Conservation (phyloP, 2,113 vertebrate species). For the Bombycilla garrulus region DNA sequence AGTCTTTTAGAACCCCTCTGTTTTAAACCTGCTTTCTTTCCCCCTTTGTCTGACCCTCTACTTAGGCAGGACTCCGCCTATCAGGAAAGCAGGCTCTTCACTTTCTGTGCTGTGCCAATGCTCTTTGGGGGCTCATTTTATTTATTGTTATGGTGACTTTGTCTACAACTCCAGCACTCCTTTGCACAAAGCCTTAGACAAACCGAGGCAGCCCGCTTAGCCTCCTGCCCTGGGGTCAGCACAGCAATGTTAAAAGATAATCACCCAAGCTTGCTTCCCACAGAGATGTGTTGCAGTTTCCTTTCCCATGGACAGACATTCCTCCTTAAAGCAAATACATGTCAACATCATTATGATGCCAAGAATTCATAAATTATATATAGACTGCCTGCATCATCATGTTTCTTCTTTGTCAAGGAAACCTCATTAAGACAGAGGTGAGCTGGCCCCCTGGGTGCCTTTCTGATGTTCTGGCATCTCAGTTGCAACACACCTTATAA, state of each 20-base stretch:
- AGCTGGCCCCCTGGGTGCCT: not conserved
- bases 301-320: not conserved
- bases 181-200: not conserved
- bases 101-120: not conserved
- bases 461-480: conserved; percentile 13
- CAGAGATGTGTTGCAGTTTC: not conserved
- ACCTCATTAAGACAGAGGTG: not conserved
- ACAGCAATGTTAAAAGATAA: not conserved
- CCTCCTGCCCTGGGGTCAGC: accelerated
- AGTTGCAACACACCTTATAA: not conserved
- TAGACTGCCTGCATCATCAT: not conserved
- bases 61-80: not conserved
- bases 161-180: not conserved
- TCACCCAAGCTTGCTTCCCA: not conserved
- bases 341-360: not conserved
- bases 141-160: not conserved
- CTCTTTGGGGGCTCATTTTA: not conserved
- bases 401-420: conserved; percentile 3
- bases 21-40: not conserved
- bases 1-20: not conserved
- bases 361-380: conserved; percentile 28
- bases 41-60: not conserved
- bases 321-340: not conserved
- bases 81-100: not conserved
- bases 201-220: not conserved